Evolutionary conservation across 2,797 vertebrate species (phyloP).

Genomic region (Phataginus tetradactyla): DNA sequence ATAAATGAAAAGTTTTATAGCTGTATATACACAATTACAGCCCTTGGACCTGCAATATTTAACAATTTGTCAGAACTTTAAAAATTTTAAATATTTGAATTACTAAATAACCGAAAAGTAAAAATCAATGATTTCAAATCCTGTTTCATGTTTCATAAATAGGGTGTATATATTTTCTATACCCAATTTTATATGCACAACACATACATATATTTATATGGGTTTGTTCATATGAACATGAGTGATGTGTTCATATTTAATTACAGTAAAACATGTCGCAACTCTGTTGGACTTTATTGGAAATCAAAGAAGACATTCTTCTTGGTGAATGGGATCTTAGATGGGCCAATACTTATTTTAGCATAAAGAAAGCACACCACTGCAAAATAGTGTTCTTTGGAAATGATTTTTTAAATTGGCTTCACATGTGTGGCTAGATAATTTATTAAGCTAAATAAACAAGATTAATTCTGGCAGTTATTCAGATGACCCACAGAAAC

Average conservation of each 20-base stretch:
- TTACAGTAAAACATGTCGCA: neutral
- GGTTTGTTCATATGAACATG: neutral
- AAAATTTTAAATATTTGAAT: neutral
- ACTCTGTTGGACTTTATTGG: neutral
- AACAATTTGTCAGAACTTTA: neutral
- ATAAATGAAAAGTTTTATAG: constrained; percentile 5
- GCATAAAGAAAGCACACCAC: neutral
- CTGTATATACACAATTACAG: neutral
- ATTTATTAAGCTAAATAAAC: constrained; percentile 55
- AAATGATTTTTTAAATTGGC: constrained; percentile 63
- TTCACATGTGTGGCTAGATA: constrained; percentile 13
- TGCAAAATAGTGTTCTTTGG: constrained; percentile 16
- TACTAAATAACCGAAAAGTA: neutral
- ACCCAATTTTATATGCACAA: neutral
- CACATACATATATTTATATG: neutral
- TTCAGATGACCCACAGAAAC: constrained; percentile 35
- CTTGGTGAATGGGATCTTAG: constrained; percentile 4
- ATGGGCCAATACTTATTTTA: neutral
- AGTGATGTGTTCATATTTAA: neutral
- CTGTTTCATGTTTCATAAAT: neutral
- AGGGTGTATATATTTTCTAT: neutral
- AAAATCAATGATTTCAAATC: constrained; percentile 18
- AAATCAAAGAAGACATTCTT: constrained; percentile 55
- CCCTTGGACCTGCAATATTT: neutral
- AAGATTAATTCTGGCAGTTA: constrained; percentile 39